Base-by-base conservation (phyloP, 2,888 invertebrate genomes). In the Lissocephala sabroskyi region DNA sequence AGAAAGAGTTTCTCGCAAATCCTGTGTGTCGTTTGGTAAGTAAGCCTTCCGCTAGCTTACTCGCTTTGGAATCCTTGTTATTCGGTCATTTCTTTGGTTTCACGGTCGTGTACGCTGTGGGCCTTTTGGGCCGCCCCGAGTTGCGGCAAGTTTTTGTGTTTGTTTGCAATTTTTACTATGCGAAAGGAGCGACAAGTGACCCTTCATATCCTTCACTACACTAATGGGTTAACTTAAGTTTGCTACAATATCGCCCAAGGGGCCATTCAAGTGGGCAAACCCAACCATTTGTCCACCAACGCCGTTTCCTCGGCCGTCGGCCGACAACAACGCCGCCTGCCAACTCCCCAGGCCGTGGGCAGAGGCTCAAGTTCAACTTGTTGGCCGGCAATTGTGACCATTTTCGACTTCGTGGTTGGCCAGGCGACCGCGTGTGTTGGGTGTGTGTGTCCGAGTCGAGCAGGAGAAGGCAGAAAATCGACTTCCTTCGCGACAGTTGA, bases 181-280 rank as follows among this genome's bases (percentile, higher is more conserved):
- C 36, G 23, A 3, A n/a, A 32, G n/a, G 1, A 32, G 32, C 13
- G 5, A 14, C 33, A 33, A 35, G 35, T 35, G 35, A 13, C 35
- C 35, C 16, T 16, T 16, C 13, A 16, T 13, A 13, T 16, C 35
- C 35, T 35, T 17, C 47, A 36, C 41, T 36, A 30, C 59, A 70
- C 68, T 68, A 68, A 68, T 77, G 71, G 68, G 68, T 74, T 68
- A 77, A 77, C 78, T 77, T 75, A 71, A 68, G 71, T 75, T 65
- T 62, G 78, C 57, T 68, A 70, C 75, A 53, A 65, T 65, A 63
- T 49, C 58, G 56, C 52, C 70, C 65, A 28, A 52, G 56, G 70
- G 49, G 54, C 58, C 45, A 48, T 48, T 70, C 53, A 62, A 68
- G 75, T 68, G 78, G 70, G 71, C 55, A 73, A 63, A 66, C 71